These are phyloP conservation scores for Elmis aenea DNA, from an alignment of 2,888 invertebrate species.

Conservation along the genomic window DNA sequence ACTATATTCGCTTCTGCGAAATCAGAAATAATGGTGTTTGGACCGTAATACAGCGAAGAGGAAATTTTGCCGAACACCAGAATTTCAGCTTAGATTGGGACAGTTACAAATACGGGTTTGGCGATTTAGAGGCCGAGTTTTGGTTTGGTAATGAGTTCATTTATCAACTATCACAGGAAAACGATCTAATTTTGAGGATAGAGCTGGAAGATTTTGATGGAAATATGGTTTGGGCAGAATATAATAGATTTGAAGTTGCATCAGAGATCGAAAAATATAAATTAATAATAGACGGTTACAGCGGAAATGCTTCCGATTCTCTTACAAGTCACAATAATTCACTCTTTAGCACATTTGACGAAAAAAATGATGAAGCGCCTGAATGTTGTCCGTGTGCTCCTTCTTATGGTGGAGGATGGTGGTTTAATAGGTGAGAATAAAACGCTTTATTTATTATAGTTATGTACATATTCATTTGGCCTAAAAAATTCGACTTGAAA, in stretches of 20 bases:
- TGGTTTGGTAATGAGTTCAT: conserved; percentile 58
- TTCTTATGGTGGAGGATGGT: conserved; percentile 57
- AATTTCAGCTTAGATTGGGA: conserved; percentile 55
- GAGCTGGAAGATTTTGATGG: conserved; percentile 52
- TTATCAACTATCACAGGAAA: conserved; percentile 44
- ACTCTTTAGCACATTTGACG: conserved; percentile 49
- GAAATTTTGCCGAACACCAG: conserved; percentile 41
- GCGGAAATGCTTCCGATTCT: conserved; percentile 52
- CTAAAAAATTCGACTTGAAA: conserved; percentile 4
- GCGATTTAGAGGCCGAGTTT: conserved; percentile 51
- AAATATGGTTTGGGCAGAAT: conserved; percentile 50
- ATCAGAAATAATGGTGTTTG: conserved; percentile 49
- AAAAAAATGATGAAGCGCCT: conserved; percentile 49
- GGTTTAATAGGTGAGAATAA: conserved; percentile 51
- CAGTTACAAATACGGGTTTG: conserved; percentile 56
- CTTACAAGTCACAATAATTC: conserved; percentile 51
- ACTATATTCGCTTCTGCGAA: conserved; percentile 48
- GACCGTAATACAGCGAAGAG: conserved; percentile 53
- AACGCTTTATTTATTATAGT: neutral
- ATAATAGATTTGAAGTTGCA: conserved; percentile 37
- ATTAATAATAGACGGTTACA: conserved; percentile 48
- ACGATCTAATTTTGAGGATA: conserved; percentile 47
- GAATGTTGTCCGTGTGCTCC: conserved; percentile 52
- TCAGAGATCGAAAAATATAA: conserved; percentile 47
- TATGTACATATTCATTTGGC: neutral